Evolutionary conservation across 2,888 invertebrate species (phyloP).

Genomic region (Zaprionus bogoriensis): DNA sequence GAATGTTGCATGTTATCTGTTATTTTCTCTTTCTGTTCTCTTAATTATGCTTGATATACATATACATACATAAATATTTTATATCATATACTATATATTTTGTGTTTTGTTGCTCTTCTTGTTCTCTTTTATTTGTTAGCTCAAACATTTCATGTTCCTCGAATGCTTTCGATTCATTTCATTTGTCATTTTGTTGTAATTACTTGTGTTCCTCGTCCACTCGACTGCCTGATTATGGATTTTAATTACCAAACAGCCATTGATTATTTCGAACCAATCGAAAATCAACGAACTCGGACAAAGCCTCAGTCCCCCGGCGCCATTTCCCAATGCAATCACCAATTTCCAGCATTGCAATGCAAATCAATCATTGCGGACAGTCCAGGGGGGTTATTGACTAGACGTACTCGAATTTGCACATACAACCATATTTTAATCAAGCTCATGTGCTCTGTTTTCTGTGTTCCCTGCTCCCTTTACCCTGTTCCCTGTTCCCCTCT

Average conservation of each 20-base stretch:
- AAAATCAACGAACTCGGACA: slow-evolving; percentile 11
- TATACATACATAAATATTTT: slow-evolving; percentile 17
- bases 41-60: slow-evolving; percentile 29
- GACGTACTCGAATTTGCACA: background rate
- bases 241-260: slow-evolving; percentile 54
- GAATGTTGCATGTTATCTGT: slow-evolving; percentile 38
- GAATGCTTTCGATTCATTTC: too few species aligned
- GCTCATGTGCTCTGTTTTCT: slow-evolving; percentile 9
- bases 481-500: background rate
- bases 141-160: slow-evolving; percentile 40
- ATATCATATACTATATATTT: slow-evolving; percentile 11
- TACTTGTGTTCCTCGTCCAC: slow-evolving; percentile 10
- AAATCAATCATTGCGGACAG: slow-evolving; percentile 36
- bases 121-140: slow-evolving; percentile 48
- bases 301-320: slow-evolving; percentile 1
- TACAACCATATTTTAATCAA: slow-evolving; percentile 29
- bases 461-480: background rate
- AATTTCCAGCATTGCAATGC: slow-evolving; percentile 28
- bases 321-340: slow-evolving; percentile 20
- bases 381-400: slow-evolving; percentile 8
- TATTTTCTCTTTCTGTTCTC: slow-evolving; percentile 28
- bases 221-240: slow-evolving; percentile 15
- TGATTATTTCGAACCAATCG: slow-evolving; percentile 46
- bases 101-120: slow-evolving; percentile 51
- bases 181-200: slow-evolving; percentile 42